These are phyloP conservation scores for Acleris sparsana DNA, from an alignment of 2,888 invertebrate species.

Conservation along the genomic window DNA sequence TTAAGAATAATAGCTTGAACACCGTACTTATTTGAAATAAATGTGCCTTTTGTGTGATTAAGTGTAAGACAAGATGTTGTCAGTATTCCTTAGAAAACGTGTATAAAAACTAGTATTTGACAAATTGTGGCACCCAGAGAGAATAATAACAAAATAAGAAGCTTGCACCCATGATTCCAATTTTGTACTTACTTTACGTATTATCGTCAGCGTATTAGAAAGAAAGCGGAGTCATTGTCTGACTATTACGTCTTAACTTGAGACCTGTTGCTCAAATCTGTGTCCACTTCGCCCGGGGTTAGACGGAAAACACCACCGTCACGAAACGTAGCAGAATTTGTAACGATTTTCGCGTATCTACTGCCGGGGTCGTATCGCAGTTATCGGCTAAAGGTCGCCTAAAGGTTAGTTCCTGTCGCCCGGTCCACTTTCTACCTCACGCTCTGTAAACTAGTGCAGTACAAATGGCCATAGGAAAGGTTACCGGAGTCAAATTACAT, in stretches of 20 bases:
- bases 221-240: background rate
- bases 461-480: conserved; percentile 51
- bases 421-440: conserved; percentile 69
- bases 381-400: conserved; percentile 70
- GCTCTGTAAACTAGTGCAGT: conserved; percentile 73
- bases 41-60: no score
- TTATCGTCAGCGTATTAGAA: no score
- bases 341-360: conserved; percentile 65
- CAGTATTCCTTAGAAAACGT: no score
- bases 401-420: conserved; percentile 78
- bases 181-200: no score
- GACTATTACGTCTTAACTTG: conserved; percentile 16
- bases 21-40: no score
- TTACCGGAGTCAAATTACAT: conserved; percentile 41
- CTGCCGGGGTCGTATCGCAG: conserved; percentile 66
- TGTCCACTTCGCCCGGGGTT: conserved; percentile 31
- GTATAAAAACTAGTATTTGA: no score
- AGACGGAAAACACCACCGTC: conserved; percentile 32
- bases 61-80: no score
- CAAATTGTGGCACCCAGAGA: no score
- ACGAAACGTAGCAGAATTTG: conserved; percentile 57
- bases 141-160: no score
- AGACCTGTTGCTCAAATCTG: conserved; percentile 27
- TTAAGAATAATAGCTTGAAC: no score
- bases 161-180: no score